Evolutionary conservation across 2,797 vertebrate species (phyloP).

Genomic region (Stomatorhinus walkeri): DNA sequence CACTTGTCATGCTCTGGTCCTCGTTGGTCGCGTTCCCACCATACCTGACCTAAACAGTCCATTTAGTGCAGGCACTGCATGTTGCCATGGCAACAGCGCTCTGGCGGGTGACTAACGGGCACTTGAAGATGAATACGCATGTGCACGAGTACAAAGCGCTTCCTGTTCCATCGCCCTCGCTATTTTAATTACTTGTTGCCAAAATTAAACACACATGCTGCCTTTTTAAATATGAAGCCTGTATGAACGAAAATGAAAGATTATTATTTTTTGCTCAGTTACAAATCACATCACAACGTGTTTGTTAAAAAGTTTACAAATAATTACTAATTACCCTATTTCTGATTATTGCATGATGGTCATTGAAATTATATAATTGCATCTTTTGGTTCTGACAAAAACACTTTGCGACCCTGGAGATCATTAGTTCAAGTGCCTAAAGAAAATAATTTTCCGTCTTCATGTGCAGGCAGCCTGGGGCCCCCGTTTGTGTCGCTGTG

Average conservation of each 20-base stretch:
- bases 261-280: not conserved
- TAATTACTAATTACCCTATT: constrained; percentile 14
- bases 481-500: not conserved
- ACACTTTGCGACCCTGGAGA: not conserved
- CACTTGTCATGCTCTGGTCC: not conserved
- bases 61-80: not conserved
- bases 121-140: not conserved
- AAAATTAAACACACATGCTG: not conserved
- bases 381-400: not conserved
- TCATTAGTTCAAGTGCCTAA: not conserved
- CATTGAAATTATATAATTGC: not conserved
- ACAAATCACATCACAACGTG: not conserved
- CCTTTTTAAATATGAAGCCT: not conserved
- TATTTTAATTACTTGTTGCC: not conserved
- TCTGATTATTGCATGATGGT: not conserved
- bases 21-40: not conserved
- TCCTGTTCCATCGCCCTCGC: not conserved
- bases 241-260: not conserved
- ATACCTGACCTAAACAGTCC: not conserved
- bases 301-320: constrained; percentile 8
- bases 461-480: not conserved
- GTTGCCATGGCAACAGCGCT: not conserved
- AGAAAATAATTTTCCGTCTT: not conserved
- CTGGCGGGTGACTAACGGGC: not conserved
- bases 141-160: not conserved